Evolutionary conservation across 2,888 invertebrate genomes (phyloP), one percentile per base, ranked within the genome.

Genomic region (Oscheius sp.): DNA sequence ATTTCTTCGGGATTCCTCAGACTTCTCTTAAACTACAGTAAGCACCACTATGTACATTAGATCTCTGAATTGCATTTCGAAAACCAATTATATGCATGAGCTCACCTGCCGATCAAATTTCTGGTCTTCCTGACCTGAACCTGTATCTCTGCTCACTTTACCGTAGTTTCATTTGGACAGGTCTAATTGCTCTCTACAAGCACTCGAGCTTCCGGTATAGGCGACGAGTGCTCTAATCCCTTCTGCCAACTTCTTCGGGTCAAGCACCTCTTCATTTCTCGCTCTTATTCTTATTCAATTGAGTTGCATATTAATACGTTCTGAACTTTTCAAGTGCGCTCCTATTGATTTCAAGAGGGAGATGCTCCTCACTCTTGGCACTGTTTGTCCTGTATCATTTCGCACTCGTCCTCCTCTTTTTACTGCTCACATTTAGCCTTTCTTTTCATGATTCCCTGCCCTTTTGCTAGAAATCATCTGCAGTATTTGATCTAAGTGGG

Each of bases 331-430:
- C 23, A 52, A 61, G 61, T 43, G 66, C 3, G 46, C 43, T 9
- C 61, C 66, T 66, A 66, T 66, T 66, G 66, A 66, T 66, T 66
- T 52, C 66, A 49, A 52, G 66, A 35, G 35, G 35, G 35, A 66
- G 52, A 66, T 66, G 41, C 43, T 61, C 66, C 52, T 52, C 52
- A 49, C 66, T 52, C 52, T 52, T 66, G 66, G 66, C 66, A 66
- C 52, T 66, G 66, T 66, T 66, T 66, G 66, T n/a, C 27, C 49
- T 66, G 66, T 66, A 66, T 66, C 66, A n/a, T 66, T n/a, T 66
- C 52, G 66, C 66, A 66, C 25, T 68, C 18, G 13, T 53, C 43
- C 68, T 23, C 41, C 16, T 18, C 29, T 41, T 53, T 55, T 23
- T 45, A 21, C 35, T 63, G 16, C 45, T 41, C 21, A 21, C 61